Evolutionary conservation across 2,888 invertebrate genomes (phyloP), one percentile per base, ranked within the genome.

Genomic region (Acleris emargana): DNA sequence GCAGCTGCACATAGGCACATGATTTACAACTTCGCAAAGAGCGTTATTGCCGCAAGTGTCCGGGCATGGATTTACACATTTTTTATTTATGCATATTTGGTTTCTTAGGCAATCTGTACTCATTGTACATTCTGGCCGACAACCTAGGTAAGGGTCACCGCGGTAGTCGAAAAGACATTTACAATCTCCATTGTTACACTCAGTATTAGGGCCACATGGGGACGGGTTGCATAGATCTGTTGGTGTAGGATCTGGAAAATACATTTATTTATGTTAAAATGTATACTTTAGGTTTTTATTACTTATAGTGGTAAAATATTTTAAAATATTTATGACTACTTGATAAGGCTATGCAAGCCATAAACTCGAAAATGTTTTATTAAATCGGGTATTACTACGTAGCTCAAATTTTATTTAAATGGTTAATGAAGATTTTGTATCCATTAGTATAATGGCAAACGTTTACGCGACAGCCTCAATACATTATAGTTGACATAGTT

Each of bases 91-190:
- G 76, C 97, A 97, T 68, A 96, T 95, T 77, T 93, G 94, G 78
- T 95, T 93, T 74, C 94, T 93, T 25, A 94, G 87, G 83, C 97
- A 97, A 74, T 97, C 97, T 13, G 93, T 87, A 78, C 95, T 97
- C 5, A 96, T 87, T n/a, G 96, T 94, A 84, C 97, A 97, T 86
- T 97, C 96, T 5, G 97, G 97, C 72, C 96, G 93, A 80, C 97
- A 97, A 51, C 95, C 95, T 52, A 94, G 82, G 73, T 96, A 96
- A 0, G 97, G 96, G 87, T 97, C 96, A 38, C 97, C 97, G 70
- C 94, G 94, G 77, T 95, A 96, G 76, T 96, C 95, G 1, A 94
- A 91, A 47, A 96, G 80, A 81, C 97, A 97, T 25, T 93, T 94
- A 76, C 97, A 97, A 67, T 94, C 83, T 57, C 96, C 96, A 73